phyloP scores from a whole-genome alignment of 2,113 vertebrate genomes.

The Catharus minimus region DNA sequence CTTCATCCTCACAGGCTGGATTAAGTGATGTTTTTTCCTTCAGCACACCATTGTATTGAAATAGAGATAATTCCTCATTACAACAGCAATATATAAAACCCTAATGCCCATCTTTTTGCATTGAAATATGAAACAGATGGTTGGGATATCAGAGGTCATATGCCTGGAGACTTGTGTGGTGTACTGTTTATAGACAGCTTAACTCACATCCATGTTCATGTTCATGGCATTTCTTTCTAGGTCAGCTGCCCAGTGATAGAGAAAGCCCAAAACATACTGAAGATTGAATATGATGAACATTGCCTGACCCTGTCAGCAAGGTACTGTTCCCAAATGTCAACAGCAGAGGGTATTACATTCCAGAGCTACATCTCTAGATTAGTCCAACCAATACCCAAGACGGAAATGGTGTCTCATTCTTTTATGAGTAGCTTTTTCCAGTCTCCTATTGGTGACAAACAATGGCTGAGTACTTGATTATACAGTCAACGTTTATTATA shows the following conservation, averaged over 20 bases:
- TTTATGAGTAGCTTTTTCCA: not conserved
- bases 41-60: not conserved
- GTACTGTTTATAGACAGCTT: not conserved
- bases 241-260: conserved; percentile 88
- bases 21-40: not conserved
- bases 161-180: not conserved
- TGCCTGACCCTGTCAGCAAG: conserved; percentile 90
- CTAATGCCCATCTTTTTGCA: not conserved
- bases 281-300: conserved; percentile 84
- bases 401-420: not conserved
- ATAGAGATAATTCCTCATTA: not conserved
- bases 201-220: not conserved
- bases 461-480: not conserved
- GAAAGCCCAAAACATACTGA: conserved; percentile 84
- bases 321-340: conserved; percentile 67
- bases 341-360: not conserved
- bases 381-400: not conserved
- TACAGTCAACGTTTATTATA: not conserved
- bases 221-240: conserved; percentile 69
- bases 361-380: not conserved
- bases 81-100: not conserved
- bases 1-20: not conserved
- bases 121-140: not conserved
- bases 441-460: not conserved
- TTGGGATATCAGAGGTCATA: not conserved